Evolutionary conservation across 1,140 invertebrate genomes (phyloP), one percentile per base, ranked within the genome.

Genomic region (Hycleus phaleratus): DNA sequence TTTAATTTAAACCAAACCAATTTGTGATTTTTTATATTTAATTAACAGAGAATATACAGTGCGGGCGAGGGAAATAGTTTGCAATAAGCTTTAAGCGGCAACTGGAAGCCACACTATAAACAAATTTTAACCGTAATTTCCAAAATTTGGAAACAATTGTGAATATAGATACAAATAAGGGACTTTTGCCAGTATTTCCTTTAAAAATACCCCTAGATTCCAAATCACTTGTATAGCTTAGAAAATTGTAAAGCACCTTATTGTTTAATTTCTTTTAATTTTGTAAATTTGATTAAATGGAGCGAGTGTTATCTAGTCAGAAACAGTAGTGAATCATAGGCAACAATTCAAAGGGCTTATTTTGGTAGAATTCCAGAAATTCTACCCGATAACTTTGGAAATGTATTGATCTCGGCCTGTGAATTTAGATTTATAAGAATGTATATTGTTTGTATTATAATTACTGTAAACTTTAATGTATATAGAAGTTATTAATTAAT

Each of bases 81-180:
- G 71, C 71, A 73, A 73, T 73, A 72, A 69, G 70, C 70, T 73
- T 62, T 57, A 71, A 71, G 70, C 70, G 49, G 66, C 67, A 71
- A 71, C 63, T 70, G 67, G 59, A 42, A 58, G 32, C 65, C 59
- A 59, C 65, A 69, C 62, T 69, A 60, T 58, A 62, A 62, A 61
- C 56, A 52, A 60, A 52, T 56, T 53, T 56, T 32, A 32, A 32
- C 32, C 32, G 7, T 18, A 32, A 32, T 32, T 32, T 32, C 32
- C 7, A 32, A 4, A 4, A 32, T 5, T 5, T 32, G 32, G 4
- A 7, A 32, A 32, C 7, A 5, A 32, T 32, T 32, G 7, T 32
- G 2, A 4, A 32, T 32, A 32, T 32, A 32, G 7, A 3, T 32
- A 7, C 0, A 5, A 5, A 5, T 32, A 32, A 7, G 32, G 32